Conservation (phyloP, 64 coral and sea anemone species). For the Exaiptasia diaphana region DNA sequence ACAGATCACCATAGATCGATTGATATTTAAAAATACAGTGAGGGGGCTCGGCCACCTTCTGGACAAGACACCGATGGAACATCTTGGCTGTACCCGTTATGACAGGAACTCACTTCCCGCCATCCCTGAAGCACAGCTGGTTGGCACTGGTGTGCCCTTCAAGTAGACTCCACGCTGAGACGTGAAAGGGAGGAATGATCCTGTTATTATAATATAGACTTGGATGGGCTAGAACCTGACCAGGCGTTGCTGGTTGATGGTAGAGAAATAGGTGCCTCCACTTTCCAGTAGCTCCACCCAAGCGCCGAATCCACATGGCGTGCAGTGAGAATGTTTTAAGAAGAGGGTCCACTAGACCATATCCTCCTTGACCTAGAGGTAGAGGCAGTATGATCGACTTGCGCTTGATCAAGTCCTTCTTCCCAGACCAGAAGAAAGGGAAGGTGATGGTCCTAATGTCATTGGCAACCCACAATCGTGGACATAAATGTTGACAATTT, state of each 20-base stretch:
- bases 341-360: background rate
- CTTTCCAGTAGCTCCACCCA: background rate
- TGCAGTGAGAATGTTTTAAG: background rate
- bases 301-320: background rate
- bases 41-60: background rate
- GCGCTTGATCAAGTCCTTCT: background rate
- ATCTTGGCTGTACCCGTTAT: no score
- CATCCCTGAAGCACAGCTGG: background rate
- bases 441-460: no score
- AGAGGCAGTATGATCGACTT: background rate
- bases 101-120: no score
- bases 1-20: background rate
- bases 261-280: background rate
- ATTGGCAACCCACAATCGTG: no score
- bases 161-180: background rate
- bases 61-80: no score
- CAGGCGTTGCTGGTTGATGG: background rate
- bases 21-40: constrained; percentile 6
- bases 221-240: background rate
- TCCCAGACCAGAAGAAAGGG: constrained; percentile 18
- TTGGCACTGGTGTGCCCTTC: background rate
- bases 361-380: background rate
- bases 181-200: background rate
- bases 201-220: no score
- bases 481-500: no score